Evolutionary conservation across 2,797 vertebrate species (phyloP), one percentile per base, ranked within the genome.

Genomic region (Manis pentadactyla): DNA sequence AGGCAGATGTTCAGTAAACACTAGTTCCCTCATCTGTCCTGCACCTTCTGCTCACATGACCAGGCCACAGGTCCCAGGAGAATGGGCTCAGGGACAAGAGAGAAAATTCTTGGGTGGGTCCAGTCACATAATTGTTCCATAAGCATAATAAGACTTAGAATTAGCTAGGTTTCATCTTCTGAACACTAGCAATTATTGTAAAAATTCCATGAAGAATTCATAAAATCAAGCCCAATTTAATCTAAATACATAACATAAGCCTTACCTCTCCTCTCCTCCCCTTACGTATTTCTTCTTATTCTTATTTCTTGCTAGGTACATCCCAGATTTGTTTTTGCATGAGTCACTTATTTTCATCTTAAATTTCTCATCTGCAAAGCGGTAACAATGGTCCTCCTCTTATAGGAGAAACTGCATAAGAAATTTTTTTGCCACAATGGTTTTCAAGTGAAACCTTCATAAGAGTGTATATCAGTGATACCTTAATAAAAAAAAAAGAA

Each of bases 141-240:
- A 68, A 49, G 29, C 9, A 51, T 51, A 53, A 27, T 34, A 39
- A 89, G 73, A 73, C 37, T 79, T 49, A 61, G 34, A 53, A n/a
- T 86, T 29, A 90, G 42, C 55, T 5, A 57, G 61, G 3, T 91
- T 69, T 78, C 42, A 68, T 91, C 81, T 78, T 91, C 19, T 23
- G 57, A 49, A 78, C 14, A 64, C 57, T 78, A 29, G 25, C 14
- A 51, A 29, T 73, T 63, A 61, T 46, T 93, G 19, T 17, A 73
- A 85, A 82, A 57, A 87, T 78, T 83, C 64, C 90, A 85, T 42
- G 42, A 91, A 82, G 13, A 78, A 74, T 63, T 74, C 61, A 39
- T 78, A 69, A 83, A 74, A 31, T 3, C 7, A 77, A 27, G 42
- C n/a, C 82, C 4, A 15, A 25, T 37, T 92, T 83, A n/a, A 90